Evolutionary conservation across 1,140 invertebrate species (phyloP).

Genomic region (Cotesia glomerata): DNA sequence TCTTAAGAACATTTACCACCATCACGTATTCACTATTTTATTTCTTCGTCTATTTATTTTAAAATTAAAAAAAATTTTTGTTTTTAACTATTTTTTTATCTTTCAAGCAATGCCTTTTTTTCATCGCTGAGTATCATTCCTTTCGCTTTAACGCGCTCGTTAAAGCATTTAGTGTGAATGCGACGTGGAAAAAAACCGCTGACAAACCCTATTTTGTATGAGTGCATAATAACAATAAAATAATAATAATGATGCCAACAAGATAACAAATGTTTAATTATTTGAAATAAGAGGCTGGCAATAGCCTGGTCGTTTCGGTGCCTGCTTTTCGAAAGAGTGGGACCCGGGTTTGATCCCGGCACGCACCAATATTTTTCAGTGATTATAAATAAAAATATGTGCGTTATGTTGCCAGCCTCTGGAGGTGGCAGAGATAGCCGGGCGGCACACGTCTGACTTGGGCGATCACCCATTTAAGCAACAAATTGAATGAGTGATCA

Average conservation of each 20-base stretch:
- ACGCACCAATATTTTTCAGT: no score
- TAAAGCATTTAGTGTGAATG: slow-evolving; percentile 5
- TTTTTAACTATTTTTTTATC: slow-evolving; percentile 4
- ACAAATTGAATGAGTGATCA: no score
- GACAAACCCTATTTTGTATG: not conserved
- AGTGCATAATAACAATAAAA: not conserved
- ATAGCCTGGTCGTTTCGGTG: no score
- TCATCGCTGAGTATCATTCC: not conserved
- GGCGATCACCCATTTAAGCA: no score
- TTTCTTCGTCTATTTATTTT: not conserved
- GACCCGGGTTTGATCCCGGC: no score
- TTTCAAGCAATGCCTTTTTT: not conserved
- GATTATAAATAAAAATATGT: no score
- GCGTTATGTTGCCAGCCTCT: no score
- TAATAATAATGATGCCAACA: not conserved
- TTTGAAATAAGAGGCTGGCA: no score
- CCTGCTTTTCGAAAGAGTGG: no score
- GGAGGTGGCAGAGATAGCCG: no score
- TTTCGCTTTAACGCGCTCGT: slow-evolving; percentile 8
- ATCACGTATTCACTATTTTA: not conserved
- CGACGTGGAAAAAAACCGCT: not conserved
- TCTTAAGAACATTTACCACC: not conserved
- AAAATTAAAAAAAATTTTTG: not conserved
- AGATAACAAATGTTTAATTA: not conserved
- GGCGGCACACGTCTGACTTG: no score